Base-by-base conservation (phyloP, 2,113 vertebrate species). In the Noturus placidus region DNA sequence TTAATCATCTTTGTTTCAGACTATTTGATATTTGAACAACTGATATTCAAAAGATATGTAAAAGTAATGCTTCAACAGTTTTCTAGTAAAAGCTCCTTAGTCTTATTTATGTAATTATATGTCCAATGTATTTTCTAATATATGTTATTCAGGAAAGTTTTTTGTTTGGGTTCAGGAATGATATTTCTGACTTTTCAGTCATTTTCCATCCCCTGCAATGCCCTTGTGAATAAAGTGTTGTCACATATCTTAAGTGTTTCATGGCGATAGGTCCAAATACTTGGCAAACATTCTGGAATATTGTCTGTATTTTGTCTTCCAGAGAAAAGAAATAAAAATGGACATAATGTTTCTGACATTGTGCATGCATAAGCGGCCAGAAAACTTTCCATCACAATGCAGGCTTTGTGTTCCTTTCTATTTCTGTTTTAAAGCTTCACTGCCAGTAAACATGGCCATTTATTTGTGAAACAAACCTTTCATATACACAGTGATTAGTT, bases 241-340 rank as follows among this genome's bases (percentile, higher is more conserved):
- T 61, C 82, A 93, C 91, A 72, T 82, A 88, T 94, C 91, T 90
- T 91, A 90, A 63, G 59, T 63, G 77, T 90, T 91, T 91, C 87
- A 81, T 30, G 22, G 74, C 42, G 70, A 91, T 88, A 82, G 81
- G 80, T 87, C 88, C 67, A 87, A 83, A 82, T 83, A 84, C 87
- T 86, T 86, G 52, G 90, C 89, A 89, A 86, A 25, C 67, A 90
- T 86, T 91, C 88, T 83, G 30, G 86, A 88, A 78, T 89, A 89
- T 88, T 25, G 35, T 86, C 88, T 90, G 87, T 69, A 59, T 87
- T 82, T 85, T 59, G 69, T 87, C 86, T 79, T 88, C 46, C 38
- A 72, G 42, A 72, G 52, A 74, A 67, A 85, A 87, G 74, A 85
- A 42, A 77, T 52, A 59, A 77, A 87, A 74, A 82, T 42, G 69